A percentile compares a stretch with the other conserved stretches of the same genome.
These are phyloP conservation scores for Empidonax traillii DNA, from an alignment of 2,113 vertebrate species.

Conservation along the genomic window DNA sequence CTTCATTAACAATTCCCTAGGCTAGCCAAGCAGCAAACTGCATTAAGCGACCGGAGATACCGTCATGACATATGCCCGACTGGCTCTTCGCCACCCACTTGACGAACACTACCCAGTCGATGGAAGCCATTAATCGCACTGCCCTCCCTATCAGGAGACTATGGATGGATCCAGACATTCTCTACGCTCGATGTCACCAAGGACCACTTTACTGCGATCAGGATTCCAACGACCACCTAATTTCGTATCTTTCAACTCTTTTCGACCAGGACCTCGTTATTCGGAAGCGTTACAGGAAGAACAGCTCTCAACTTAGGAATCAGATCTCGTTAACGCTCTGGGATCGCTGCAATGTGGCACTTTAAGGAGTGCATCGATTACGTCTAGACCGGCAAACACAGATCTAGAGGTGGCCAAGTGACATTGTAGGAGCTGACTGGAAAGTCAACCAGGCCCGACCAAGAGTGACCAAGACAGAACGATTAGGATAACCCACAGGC, in stretches of 20 bases:
- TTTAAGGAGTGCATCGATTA: slow-evolving; percentile 84
- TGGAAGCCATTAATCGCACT: slow-evolving; percentile 87
- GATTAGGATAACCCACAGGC: slow-evolving; percentile 91
- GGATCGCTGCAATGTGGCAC: slow-evolving; percentile 84
- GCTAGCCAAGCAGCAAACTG: slow-evolving; percentile 86
- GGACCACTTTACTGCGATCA: slow-evolving; percentile 86
- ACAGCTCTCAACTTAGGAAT: slow-evolving; percentile 86
- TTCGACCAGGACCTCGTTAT: slow-evolving; percentile 83
- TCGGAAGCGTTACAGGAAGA: slow-evolving; percentile 85
- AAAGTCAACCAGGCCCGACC: slow-evolving; percentile 96
- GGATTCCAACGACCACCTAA: slow-evolving; percentile 88
- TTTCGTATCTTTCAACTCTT: slow-evolving; percentile 82
- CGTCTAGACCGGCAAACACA: slow-evolving; percentile 89
- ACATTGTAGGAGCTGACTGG: slow-evolving; percentile 92
- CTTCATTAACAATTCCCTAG: slow-evolving; percentile 86
- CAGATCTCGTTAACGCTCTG: slow-evolving; percentile 85
- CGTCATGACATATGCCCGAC: slow-evolving; percentile 88
- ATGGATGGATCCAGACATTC: slow-evolving; percentile 91
- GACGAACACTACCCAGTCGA: slow-evolving; percentile 84
- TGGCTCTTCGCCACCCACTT: slow-evolving; percentile 89
- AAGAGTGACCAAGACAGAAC: slow-evolving; percentile 99
- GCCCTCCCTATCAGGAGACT: slow-evolving; percentile 86
- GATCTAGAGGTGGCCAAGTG: slow-evolving; percentile 96
- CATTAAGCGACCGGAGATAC: slow-evolving; percentile 84
- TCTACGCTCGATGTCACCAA: slow-evolving; percentile 92